These are phyloP conservation scores for Micropterix aruncella DNA, from an alignment of 2,888 invertebrate genomes.

Conservation along the genomic window DNA sequence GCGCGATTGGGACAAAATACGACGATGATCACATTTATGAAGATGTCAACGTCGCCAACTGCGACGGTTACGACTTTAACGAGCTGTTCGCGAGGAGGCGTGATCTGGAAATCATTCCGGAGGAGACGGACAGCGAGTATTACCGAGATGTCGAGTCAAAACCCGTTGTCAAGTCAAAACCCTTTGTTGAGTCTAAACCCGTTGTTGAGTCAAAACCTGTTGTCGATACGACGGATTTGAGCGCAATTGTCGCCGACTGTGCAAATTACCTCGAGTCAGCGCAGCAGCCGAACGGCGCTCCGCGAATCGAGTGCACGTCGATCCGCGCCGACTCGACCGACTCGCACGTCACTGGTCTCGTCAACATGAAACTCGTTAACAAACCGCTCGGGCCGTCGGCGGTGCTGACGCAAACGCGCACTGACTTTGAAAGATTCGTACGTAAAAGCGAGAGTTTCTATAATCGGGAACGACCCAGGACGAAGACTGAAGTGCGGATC, in stretches of 20 bases:
- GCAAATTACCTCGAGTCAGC: slow-evolving; percentile 14
- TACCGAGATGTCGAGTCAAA: slow-evolving; percentile 25
- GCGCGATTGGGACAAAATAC: slow-evolving; percentile 10
- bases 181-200: too few relatives aligned
- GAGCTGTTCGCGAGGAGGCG: slow-evolving; percentile 18
- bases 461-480: slow-evolving; percentile 19
- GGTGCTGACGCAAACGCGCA: slow-evolving; percentile 29
- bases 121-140: slow-evolving; percentile 35
- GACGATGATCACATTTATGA: slow-evolving; percentile 15
- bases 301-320: slow-evolving; percentile 3
- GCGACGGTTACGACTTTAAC: slow-evolving; percentile 24
- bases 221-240: slow-evolving; percentile 12
- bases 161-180: not conserved
- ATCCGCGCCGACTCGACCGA: not conserved
- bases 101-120: slow-evolving; percentile 28
- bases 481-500: slow-evolving; percentile 29
- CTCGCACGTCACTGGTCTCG: slow-evolving; percentile 24
- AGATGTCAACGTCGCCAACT: slow-evolving; percentile 11
- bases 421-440: slow-evolving; percentile 29
- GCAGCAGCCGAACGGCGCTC: slow-evolving; percentile 3
- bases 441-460: slow-evolving; percentile 35
- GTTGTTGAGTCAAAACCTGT: slow-evolving; percentile 3
- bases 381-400: slow-evolving; percentile 30
- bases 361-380: slow-evolving; percentile 28
- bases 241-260: slow-evolving; percentile 22